Evolutionary conservation across 2,113 vertebrate species (phyloP).

Genomic region (Macroglossus sobrinus): DNA sequence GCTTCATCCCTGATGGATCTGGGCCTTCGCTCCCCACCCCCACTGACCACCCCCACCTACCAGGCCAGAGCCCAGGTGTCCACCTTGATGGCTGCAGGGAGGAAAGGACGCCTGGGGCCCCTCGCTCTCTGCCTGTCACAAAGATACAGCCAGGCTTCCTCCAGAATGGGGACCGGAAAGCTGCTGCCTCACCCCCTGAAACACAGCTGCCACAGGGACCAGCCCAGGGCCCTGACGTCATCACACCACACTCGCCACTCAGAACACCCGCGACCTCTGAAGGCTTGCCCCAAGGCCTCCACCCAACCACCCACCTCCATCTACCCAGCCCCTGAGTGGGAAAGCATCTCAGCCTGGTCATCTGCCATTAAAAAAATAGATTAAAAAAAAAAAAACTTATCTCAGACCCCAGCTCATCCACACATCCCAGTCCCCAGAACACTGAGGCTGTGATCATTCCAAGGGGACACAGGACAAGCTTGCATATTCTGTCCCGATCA

Average conservation of each 20-base stretch:
- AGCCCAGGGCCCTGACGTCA: not conserved
- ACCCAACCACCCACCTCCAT: too few species aligned
- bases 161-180: not conserved
- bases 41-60: not conserved
- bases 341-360: not conserved
- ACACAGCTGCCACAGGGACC: not conserved
- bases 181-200: accelerated
- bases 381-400: not conserved
- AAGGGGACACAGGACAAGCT: not conserved
- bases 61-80: not conserved
- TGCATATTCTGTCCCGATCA: too few species aligned
- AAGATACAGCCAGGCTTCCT: not conserved
- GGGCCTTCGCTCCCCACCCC: not conserved
- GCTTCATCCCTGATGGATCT: not conserved
- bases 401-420: not conserved
- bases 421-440: not conserved
- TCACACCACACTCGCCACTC: not conserved
- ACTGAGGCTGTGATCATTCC: not conserved
- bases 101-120: not conserved
- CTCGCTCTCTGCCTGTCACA: accelerated
- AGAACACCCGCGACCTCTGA: not conserved
- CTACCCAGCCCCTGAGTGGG: not conserved
- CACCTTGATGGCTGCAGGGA: too few species aligned
- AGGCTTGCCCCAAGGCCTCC: not conserved
- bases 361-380: not conserved